Percentiles rank a stretch among this genome's conserved stretches.
phyloP scores from a whole-genome alignment of 2,888 invertebrate genomes.

The Alviniconcha strummeri region DNA sequence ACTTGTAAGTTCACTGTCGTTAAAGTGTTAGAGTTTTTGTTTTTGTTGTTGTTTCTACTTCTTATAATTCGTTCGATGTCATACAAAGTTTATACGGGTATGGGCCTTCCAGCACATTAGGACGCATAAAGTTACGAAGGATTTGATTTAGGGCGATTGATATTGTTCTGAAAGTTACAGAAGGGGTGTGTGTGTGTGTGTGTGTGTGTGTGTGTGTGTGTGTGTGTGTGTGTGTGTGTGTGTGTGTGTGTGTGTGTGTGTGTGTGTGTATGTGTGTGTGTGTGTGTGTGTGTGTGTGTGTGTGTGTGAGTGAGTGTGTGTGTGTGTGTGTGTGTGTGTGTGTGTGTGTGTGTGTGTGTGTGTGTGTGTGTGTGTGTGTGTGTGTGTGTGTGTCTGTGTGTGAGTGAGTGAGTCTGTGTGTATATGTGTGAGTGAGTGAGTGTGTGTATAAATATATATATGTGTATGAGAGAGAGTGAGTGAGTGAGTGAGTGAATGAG shows the following conservation, averaged over 20 bases:
- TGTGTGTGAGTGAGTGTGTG: background rate
- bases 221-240: slow-evolving; percentile 8
- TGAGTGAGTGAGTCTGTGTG: background rate
- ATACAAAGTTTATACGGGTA: no score
- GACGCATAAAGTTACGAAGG: background rate
- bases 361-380: background rate
- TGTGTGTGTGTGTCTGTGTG: background rate
- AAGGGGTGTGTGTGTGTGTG: background rate
- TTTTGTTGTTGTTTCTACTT: no score
- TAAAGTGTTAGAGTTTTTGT: no score
- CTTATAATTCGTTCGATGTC: no score
- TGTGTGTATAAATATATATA: background rate
- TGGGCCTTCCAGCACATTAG: no score
- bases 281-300: background rate
- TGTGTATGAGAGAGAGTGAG: background rate
- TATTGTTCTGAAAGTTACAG: no score
- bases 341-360: slow-evolving; percentile 7
- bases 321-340: slow-evolving; percentile 7
- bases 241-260: slow-evolving; percentile 11
- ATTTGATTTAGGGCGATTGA: no score
- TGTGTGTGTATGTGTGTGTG: slow-evolving; percentile 5
- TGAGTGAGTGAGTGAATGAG: background rate
- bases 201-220: slow-evolving; percentile 11
- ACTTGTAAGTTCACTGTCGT: no score
- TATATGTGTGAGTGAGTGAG: background rate